Conservation (phyloP, 2,888 invertebrate species). For the Phoronis australis region DNA sequence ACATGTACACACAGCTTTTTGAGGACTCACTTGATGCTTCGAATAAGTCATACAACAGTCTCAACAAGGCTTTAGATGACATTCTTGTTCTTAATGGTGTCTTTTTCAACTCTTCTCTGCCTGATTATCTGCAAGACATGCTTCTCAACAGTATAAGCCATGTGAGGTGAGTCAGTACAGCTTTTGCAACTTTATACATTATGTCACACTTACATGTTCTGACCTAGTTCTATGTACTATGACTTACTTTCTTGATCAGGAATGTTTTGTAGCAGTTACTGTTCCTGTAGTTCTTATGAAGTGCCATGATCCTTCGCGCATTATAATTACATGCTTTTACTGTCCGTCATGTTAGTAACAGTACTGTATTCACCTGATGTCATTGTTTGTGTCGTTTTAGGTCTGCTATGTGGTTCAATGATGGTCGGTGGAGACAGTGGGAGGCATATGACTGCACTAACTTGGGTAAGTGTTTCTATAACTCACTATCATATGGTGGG, state of each 20-base stretch:
- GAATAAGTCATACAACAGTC: background rate
- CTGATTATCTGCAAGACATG: background rate
- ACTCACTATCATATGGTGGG: too few species aligned
- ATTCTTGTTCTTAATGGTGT: background rate
- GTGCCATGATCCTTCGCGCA: too few species aligned
- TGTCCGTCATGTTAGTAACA: too few species aligned
- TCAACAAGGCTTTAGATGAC: background rate
- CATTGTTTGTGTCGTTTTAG: background rate
- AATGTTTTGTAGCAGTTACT: too few species aligned
- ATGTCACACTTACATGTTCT: too few species aligned
- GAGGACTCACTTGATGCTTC: background rate
- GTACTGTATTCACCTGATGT: too few species aligned
- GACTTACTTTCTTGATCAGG: too few species aligned
- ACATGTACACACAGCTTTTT: background rate
- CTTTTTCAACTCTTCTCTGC: conserved; percentile 3
- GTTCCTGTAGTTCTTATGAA: too few species aligned
- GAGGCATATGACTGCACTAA: conserved; percentile 4
- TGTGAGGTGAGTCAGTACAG: background rate
- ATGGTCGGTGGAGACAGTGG: conserved; percentile 6
- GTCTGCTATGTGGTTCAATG: conserved; percentile 3
- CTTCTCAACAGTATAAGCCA: conserved; percentile 2
- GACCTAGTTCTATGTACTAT: too few species aligned
- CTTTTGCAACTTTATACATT: too few species aligned
- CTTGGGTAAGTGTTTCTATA: conserved; percentile 3
- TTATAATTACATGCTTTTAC: too few species aligned